A percentile compares a stretch with the other conserved stretches of the same genome.
phyloP scores from a whole-genome alignment of 2,797 vertebrate species.

The Fistularia commersonii region DNA sequence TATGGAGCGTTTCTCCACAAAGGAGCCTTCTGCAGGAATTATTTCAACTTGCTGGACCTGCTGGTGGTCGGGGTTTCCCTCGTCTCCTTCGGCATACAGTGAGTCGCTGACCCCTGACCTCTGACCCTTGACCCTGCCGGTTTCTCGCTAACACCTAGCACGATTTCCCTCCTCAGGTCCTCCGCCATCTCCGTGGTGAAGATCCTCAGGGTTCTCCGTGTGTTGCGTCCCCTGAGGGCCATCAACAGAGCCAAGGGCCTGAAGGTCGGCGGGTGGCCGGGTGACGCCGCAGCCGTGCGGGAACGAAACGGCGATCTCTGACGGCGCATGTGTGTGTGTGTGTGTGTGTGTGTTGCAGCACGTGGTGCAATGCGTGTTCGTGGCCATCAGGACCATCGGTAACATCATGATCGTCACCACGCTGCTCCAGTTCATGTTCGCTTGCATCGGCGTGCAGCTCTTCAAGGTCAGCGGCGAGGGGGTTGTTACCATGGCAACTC shows the following conservation, averaged over 20 bases:
- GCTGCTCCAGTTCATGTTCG: conserved; percentile 98
- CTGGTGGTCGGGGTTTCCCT: conserved; percentile 97
- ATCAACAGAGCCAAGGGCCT: conserved; percentile 99
- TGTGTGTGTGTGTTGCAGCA: conserved; percentile 75
- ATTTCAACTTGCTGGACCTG: conserved; percentile 97
- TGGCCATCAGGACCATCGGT: conserved; percentile 97
- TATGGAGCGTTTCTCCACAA: conserved; percentile 98
- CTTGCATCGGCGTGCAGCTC: conserved; percentile 96
- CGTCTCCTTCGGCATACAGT: conserved; percentile 98
- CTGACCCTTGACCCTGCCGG: neutral
- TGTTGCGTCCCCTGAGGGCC: conserved; percentile 93
- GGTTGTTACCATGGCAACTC: too few species aligned
- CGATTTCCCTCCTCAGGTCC: conserved; percentile 73
- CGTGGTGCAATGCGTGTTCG: conserved; percentile 98
- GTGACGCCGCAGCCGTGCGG: too few species aligned
- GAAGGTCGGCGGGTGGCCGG: conserved; percentile 78
- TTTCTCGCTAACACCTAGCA: neutral
- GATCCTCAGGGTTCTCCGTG: conserved; percentile 94
- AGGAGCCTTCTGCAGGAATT: conserved; percentile 98
- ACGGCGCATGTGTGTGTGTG: neutral
- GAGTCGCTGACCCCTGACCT: conserved; percentile 67
- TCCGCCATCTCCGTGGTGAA: conserved; percentile 99
- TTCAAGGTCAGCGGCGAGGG: conserved; percentile 89
- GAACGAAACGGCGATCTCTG: too few species aligned
- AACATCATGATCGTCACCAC: conserved; percentile 99